Conservation (phyloP, 2,888 invertebrate genomes). For the Chymomyza caudatula region DNA sequence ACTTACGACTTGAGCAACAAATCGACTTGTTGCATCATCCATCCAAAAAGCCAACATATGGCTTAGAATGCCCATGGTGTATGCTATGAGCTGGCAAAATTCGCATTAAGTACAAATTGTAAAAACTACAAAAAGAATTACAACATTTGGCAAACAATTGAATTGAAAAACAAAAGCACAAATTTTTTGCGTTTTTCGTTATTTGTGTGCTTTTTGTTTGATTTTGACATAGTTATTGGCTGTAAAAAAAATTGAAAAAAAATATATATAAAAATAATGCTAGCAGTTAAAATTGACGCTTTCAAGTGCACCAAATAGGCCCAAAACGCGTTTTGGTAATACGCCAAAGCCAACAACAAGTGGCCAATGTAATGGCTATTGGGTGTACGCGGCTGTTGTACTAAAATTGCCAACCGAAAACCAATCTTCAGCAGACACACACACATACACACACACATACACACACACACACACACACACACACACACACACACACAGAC, state of each 20-base stretch:
- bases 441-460: neutral
- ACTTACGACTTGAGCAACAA: neutral
- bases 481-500: neutral
- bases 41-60: neutral
- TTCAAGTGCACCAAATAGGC: neutral
- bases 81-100: conserved; percentile 18
- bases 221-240: conserved; percentile 40
- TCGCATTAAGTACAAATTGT: conserved; percentile 5
- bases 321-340: conserved; percentile 10
- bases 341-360: conserved; percentile 10
- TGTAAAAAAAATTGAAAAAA: neutral
- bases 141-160: conserved; percentile 56
- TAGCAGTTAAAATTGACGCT: neutral
- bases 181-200: conserved; percentile 10
- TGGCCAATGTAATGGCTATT: neutral
- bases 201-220: conserved; percentile 3
- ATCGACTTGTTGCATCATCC: neutral
- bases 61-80: neutral
- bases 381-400: neutral
- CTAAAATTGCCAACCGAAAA: neutral
- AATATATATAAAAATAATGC: neutral
- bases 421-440: neutral
- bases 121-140: conserved; percentile 20
- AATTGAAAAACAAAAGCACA: conserved; percentile 12
- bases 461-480: conserved; percentile 1